Base-by-base conservation (phyloP, 1,140 invertebrate genomes). In the Philotrypesis tridentata region DNA sequence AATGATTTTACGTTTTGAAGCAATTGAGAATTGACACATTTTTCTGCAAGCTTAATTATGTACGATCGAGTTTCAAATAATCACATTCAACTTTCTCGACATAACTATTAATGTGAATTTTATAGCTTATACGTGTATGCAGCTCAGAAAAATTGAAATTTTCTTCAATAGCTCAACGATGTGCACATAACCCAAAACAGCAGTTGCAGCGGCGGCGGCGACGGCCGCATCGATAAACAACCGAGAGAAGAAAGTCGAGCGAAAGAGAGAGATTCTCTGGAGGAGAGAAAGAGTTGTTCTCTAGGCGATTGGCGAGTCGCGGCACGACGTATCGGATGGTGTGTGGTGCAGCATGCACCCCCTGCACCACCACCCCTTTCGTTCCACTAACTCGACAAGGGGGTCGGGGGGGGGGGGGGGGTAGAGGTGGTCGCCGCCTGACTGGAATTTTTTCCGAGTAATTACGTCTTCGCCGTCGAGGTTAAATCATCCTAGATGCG, bases 391-490 rank as follows among this genome's bases (percentile, higher is more conserved):
- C 72, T 61, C 72, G 43, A 75, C 72, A n/a, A 61, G 72, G 29
- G 72, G 8, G n/a, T n/a, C n/a, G n/a, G n/a, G n/a, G n/a, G n/a
- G n/a, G n/a, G n/a, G n/a, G n/a, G n/a, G n/a, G n/a, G n/a, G n/a
- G n/a, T n/a, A n/a, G n/a, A 17, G 21, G n/a, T 65, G 61, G 88
- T 87, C 86, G 11, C 67, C 48, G 43, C 86, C 85, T 90, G 89
- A 90, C 88, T 84, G 84, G 89, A 90, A 90, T 90, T 90, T 89
- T 89, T 89, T 87, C 85, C 87, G 80, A 87, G 89, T 89, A 90
- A 89, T 90, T 90, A 90, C 88, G 82, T 86, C 85, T 85, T 87
- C 81, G 84, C 78, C 82, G 85, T 74, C 65, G 78, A 84, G 87
- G 75, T 84, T 88, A 87, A 88, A 88, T 89, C 87, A 89, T 88